Conservation (phyloP, 2,797 vertebrate species). For the Synanceia verrucosa region DNA sequence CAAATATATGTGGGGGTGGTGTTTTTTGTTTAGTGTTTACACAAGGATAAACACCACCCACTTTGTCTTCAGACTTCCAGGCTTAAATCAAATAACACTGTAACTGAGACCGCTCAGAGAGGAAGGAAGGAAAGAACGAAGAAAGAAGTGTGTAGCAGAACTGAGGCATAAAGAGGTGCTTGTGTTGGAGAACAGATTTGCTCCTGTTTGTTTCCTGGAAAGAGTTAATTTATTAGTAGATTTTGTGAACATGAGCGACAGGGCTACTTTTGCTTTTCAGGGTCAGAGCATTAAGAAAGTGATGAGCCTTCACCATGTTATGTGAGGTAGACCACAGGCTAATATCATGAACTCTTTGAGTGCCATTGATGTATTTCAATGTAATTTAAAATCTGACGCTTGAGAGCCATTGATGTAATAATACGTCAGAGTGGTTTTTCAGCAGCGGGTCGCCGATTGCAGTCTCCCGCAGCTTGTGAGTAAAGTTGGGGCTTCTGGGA, state of each 20-base stretch:
- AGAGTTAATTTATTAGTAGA: background rate
- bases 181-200: background rate
- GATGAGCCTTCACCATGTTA: background rate
- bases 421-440: too few relatives aligned
- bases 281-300: background rate
- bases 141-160: background rate
- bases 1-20: constrained; percentile 1
- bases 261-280: background rate
- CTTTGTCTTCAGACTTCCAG: constrained; percentile 56
- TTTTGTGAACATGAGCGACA: background rate
- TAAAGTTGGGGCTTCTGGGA: too few relatives aligned
- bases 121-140: constrained; percentile 23
- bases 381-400: too few relatives aligned
- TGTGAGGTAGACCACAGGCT: background rate
- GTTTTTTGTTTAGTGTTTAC: constrained; percentile 45
- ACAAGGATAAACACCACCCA: constrained; percentile 40
- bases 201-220: background rate
- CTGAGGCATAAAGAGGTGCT: background rate
- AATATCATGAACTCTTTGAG: background rate
- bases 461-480: too few relatives aligned
- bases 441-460: too few relatives aligned
- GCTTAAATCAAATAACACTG: constrained; percentile 49
- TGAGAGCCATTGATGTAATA: too few relatives aligned
- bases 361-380: too few relatives aligned
- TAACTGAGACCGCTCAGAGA: constrained; percentile 3